Evolutionary conservation across 1,140 invertebrate genomes (phyloP), one percentile per base, ranked within the genome.

Genomic region (Leptestheria dahalacensis): DNA sequence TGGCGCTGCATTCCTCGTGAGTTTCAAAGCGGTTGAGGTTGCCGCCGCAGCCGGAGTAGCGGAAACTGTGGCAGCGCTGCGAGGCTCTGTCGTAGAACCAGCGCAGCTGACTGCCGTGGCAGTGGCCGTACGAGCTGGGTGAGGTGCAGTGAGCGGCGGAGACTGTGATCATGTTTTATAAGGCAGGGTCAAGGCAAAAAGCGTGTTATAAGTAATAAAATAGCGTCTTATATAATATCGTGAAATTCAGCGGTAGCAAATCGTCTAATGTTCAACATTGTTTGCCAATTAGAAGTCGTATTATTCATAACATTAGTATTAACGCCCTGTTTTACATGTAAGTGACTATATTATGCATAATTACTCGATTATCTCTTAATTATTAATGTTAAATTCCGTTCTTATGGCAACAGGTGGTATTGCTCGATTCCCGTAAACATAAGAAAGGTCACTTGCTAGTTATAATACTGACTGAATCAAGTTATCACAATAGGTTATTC

Each of bases 11-110:
- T 54, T 75, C 76, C 61, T 73, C 69, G 41, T 72, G 64, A 59
- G 74, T 75, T 61, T 74, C 70, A 70, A 85, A 86, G 65, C 77
- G 79, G 75, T 86, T 86, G 49, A 69, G 72, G 68, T 85, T 85
- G 52, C 80, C 81, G 63, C 75, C 76, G 69, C 80, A 83, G 66
- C 82, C 82, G 54, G 78, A 74, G 65, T 80, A 84, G 60, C 73
- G 67, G 69, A 84, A 85, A 64, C 73, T 69, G 62, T 73, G 71
- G 71, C 81, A 82, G 61, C 66, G 72, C 65, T 68, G 67, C 67
- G 73, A 67, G 61, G 66, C 65, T 49, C 69, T 66, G 66, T 84
- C 79, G 71, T 77, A 85, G 71, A 78, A 79, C 75, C 76, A 85
- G 51, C 77, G 72, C 48, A 73, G 68, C 56, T 52, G 51, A 29